Evolutionary conservation across 2,797 vertebrate genomes (phyloP), one percentile per base, ranked within the genome.

Genomic region (Cyprinodon diabolis): DNA sequence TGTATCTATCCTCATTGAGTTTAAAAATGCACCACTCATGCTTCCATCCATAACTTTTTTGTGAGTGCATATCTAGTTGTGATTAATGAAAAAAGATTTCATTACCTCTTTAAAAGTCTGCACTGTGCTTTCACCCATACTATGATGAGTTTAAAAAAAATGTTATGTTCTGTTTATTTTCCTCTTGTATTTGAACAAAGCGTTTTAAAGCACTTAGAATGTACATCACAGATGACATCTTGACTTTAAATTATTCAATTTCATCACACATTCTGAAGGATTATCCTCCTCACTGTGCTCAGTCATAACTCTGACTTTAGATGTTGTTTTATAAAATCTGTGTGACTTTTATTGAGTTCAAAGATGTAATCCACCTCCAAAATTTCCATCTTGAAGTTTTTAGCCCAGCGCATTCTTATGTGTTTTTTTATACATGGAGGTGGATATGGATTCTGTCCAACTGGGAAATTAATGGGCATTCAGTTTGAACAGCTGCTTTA

Each of bases 81-180:
- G 79, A 35, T 77, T 14, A 6, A 79, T 51, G 19, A 81, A 74
- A 74, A 68, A 77, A 68, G 52, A 78, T 37, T 68, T 84, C 78
- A 78, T 67, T 70, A 62, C 62, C 60, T 80, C 70, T 45, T 23
- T 76, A 79, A 55, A 52, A 69, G 52, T 83, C 76, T 73, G 11
- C 40, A 65, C 71, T 68, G 35, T 55, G 21, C 76, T 55, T 51
- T 63, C 48, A 67, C 43, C 56, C 47, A 72, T 55, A 7, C 73
- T 74, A 68, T 68, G 89, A 87, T 92, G 82, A 91, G 90, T 90
- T 25, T 69, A 23, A 35, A 10, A 40, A 40, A 68, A 40, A 21
- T n/a, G 10, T 6, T 21, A 21, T 54, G 49, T 37, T 52, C 12
- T 14, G 49, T 49, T 52, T 52, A 62, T n/a, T 63, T 62, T 51